phyloP scores from a whole-genome alignment of 2,888 invertebrate species.

The Pyrocoelia pectoralis region DNA sequence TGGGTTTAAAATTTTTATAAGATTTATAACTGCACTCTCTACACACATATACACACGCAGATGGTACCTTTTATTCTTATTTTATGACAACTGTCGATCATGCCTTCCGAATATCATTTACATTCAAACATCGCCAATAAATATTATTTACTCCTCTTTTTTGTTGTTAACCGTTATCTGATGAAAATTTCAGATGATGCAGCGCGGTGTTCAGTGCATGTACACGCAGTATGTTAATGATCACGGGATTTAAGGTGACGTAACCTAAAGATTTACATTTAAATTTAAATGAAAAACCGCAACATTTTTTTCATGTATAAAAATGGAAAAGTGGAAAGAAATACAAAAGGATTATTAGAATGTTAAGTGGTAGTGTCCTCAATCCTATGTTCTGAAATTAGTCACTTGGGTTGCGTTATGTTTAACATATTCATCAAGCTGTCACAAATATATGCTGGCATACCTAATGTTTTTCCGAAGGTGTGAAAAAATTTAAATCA shows the following conservation, averaged over 20 bases:
- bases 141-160: neutral
- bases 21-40: conserved; percentile 1
- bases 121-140: neutral
- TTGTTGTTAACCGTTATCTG: neutral
- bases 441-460: conserved; percentile 4
- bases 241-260: neutral
- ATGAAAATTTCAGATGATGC: no score
- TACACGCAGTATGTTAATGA: no score
- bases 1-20: conserved; percentile 13
- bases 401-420: conserved; percentile 16
- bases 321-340: conserved; percentile 6
- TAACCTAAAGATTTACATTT: neutral
- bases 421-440: conserved; percentile 12
- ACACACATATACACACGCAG: neutral
- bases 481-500: no score
- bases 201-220: no score
- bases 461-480: neutral
- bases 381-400: conserved; percentile 20
- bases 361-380: conserved; percentile 19
- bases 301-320: neutral
- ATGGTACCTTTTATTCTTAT: conserved; percentile 1
- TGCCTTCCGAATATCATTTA: neutral
- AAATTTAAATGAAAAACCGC: neutral
- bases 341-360: conserved; percentile 20
- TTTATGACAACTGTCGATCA: conserved; percentile 2